Evolutionary conservation across 2,797 vertebrate species (phyloP), one percentile per base, ranked within the genome.

Genomic region (Dendrocincla tyrannina): DNA sequence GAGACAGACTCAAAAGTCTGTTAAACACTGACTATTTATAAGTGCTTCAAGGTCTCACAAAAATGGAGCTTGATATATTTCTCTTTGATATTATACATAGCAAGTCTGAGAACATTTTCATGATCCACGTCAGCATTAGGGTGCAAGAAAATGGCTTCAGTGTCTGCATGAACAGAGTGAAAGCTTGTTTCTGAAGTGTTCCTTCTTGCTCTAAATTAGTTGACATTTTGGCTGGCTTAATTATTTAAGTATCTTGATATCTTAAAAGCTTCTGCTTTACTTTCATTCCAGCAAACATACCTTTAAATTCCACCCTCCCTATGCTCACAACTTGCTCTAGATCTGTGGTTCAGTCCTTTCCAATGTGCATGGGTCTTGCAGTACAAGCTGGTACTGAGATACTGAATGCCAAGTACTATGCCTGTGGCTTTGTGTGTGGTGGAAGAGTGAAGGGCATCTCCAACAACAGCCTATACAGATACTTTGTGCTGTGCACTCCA

Each of bases 311-410:
- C 69, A 53, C 17, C 3, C 2, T 66, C 42, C 20, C 24, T 15
- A 8, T 12, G 10, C n/a, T 49, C 9, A 1, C 44, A 75, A 35
- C 32, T 77, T 79, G 32, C 18, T 52, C 28, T n/a, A 11, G 23
- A 30, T 13, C 47, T 58, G 14, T 33, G 15, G 6, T 55, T 82
- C 64, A 4, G 19, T 70, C 58, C 14, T 77, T 80, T 41, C 52
- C 0, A 0, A 2, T 1, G 3, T 1, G 0, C 24, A 6, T 24
- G 41, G 5, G 20, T 56, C 37, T 33, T 37, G 25, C 17, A 37
- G 37, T 6, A 64, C 22, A 35, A 79, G 11, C 22, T 41, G 24
- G 8, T 41, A 5, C 17, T 68, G 44, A 56, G n/a, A 20, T 24
- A 52, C 17, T 1, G 11, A 79, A 46, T 22, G 30, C 13, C 16